Evolutionary conservation across 1,140 invertebrate genomes (phyloP), one percentile per base, ranked within the genome.

Genomic region (Trinorchestia longiramus): DNA sequence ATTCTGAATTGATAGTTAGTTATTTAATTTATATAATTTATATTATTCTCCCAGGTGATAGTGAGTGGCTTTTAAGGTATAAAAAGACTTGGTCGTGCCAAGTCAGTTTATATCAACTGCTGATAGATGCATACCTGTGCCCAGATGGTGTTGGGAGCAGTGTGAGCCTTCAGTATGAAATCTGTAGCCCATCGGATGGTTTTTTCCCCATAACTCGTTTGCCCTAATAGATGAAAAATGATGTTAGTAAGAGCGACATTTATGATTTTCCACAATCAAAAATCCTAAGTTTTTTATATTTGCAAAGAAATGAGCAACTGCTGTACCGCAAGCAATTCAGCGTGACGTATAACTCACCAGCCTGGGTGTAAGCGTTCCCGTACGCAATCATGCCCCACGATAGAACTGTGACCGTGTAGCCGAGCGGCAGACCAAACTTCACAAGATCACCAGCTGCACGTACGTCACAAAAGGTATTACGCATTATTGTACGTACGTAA

Each of bases 361-460:
- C 43, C 92, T 94, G 92, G 43, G 44, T 45, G 97, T 98, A 98
- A 19, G 97, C 98, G 95, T 98, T 97, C 62, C 97, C 97, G 97
- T 97, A 98, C 41, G 97, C 97, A 4, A 98, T 97, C 1, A 98
- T 97, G 15, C 98, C 98, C 98, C 98, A 98, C 0, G 98, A 97
- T 41, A 98, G 96, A 6, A 98, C 95, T 0, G 98, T 98, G 0
- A 97, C 98, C 0, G 98, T 97, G 45, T 97, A 97, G 0, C 98
- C 98, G 97, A 98, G 98, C 0, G 98, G 98, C 96, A 98, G 98
- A 0, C 98, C 97, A 96, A 98, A 98, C 97, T 98, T 98, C 0
- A 98, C 98, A 96, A 97, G 98, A 97, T 98, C 98, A 42, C 98
- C 98, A 95, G 98, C 98, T 98, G 96, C 96, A 97, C 11, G 8